Evolutionary conservation across 2,113 vertebrate species (phyloP), one percentile per base, ranked within the genome.

Genomic region (Catharus minimus): DNA sequence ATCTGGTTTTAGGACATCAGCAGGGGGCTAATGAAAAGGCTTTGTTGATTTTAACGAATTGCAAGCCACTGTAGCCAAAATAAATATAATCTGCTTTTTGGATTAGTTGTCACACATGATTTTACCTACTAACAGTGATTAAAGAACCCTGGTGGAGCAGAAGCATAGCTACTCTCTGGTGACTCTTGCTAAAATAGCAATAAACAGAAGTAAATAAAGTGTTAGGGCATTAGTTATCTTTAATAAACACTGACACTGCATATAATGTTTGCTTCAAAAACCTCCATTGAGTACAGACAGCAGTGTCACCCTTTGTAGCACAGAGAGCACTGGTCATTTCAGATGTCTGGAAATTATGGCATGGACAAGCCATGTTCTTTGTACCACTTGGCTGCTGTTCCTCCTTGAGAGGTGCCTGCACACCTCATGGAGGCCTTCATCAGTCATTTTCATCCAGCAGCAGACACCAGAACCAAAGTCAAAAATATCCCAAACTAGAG

Each of bases 51-150:
- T 99, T 98, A 99, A 98, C 97, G 98, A 99, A 99, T 99, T 98
- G 98, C 98, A 97, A 98, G 97, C 97, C 97, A 98, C 97, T 98
- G 98, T 98, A 98, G 98, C 99, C 99, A 99, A 99, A 98, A 99
- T 99, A 99, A 99, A 99, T 98, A 98, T 99, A 99, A 99, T 99
- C 99, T 99, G 98, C 98, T 99, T 98, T 99, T 98, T 99, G 98
- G 99, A 98, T 98, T 98, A 98, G 97, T 98, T 98, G 98, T 98
- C 98, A 98, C 98, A 98, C 98, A 98, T 97, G 97, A 98, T 98
- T 98, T 98, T 98, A 98, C 98, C 97, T 98, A 97, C 97, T 98
- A 97, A 97, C 98, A 91, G 97, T 98, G 98, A 98, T 98, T 98
- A 98, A 98, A 97, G 97, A 96, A 98, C 97, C 97, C 97, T 96